These are phyloP conservation scores for Steinernema carpocapsae DNA, from an alignment of 2,888 invertebrate species.

Conservation along the genomic window DNA sequence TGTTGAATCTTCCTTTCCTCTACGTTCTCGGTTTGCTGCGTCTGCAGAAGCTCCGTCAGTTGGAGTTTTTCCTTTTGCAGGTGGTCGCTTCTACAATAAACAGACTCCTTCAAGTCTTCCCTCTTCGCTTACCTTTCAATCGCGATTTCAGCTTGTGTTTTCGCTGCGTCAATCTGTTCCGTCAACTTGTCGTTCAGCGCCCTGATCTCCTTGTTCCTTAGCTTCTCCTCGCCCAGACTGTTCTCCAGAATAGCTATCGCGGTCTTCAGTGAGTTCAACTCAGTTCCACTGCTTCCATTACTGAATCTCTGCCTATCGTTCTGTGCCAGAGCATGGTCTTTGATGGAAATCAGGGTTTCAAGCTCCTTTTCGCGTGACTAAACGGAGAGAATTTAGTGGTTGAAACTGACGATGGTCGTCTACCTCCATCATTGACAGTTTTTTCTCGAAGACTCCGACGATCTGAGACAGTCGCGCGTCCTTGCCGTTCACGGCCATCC, in stretches of 20 bases:
- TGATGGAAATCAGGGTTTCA: conserved; percentile 70
- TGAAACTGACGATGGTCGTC: too few relatives aligned
- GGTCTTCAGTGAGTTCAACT: too few relatives aligned
- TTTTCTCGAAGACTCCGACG: conserved; percentile 55
- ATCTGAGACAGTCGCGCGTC: conserved; percentile 56
- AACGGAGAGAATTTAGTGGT: not conserved
- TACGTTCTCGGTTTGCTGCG: conserved; percentile 67
- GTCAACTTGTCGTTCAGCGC: not conserved
- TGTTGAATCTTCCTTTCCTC: conserved; percentile 69
- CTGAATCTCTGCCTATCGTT: conserved; percentile 69
- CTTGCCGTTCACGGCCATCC: conserved; percentile 44
- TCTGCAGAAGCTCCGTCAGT: conserved; percentile 46
- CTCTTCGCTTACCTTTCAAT: not conserved
- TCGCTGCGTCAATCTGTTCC: not conserved
- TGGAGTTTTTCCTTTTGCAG: not conserved
- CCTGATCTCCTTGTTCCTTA: not conserved
- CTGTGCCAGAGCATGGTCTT: conserved; percentile 69
- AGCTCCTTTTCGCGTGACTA: conserved; percentile 68
- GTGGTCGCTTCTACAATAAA: not conserved
- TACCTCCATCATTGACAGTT: conserved; percentile 52
- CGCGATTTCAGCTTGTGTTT: not conserved
- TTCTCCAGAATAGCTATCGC: not conserved
- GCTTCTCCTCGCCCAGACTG: not conserved
- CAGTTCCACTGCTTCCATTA: conserved; percentile 34
- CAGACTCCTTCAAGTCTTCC: too few relatives aligned